These are phyloP conservation scores for Microctenopoma stevenorrisi DNA, from an alignment of 2,797 vertebrate species.

Conservation along the genomic window DNA sequence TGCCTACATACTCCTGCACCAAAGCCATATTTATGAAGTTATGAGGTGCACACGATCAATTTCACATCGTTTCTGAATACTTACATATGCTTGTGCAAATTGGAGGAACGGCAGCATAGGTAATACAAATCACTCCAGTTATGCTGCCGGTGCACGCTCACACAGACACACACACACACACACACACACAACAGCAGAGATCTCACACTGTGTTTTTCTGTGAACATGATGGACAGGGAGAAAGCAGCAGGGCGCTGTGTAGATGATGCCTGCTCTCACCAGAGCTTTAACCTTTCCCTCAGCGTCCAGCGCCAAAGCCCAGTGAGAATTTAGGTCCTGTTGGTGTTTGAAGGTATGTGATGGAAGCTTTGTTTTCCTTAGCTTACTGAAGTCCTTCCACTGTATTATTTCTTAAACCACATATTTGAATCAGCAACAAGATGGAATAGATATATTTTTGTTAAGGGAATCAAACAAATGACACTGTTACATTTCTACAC, in stretches of 20 bases:
- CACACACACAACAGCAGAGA: constrained; percentile 12
- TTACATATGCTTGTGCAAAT: constrained; percentile 40
- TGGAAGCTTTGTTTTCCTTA: constrained; percentile 4
- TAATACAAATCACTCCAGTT: constrained; percentile 32
- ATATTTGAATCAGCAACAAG: constrained; percentile 13
- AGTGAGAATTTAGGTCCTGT: constrained; percentile 29
- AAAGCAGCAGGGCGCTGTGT: constrained; percentile 55
- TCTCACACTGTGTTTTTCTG: constrained; percentile 35
- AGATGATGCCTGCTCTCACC: constrained; percentile 50
- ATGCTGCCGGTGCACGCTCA: neutral
- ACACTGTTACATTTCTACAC: constrained; percentile 5
- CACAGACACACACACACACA: neutral
- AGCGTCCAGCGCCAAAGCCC: constrained; percentile 43
- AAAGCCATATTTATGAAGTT: constrained; percentile 44
- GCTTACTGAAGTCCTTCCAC: neutral
- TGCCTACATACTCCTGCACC: constrained; percentile 8
- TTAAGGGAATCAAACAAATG: constrained; percentile 11
- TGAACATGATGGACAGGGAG: constrained; percentile 57
- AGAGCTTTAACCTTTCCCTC: constrained; percentile 73
- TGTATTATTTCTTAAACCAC: neutral
- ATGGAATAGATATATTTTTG: neutral
- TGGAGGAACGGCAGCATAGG: constrained; percentile 8
- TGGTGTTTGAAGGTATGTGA: constrained; percentile 1
- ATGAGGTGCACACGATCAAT: constrained; percentile 18
- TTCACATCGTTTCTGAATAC: neutral